Evolutionary conservation across 2,113 vertebrate species (phyloP).

Genomic region (Tauraco erythrolophus): DNA sequence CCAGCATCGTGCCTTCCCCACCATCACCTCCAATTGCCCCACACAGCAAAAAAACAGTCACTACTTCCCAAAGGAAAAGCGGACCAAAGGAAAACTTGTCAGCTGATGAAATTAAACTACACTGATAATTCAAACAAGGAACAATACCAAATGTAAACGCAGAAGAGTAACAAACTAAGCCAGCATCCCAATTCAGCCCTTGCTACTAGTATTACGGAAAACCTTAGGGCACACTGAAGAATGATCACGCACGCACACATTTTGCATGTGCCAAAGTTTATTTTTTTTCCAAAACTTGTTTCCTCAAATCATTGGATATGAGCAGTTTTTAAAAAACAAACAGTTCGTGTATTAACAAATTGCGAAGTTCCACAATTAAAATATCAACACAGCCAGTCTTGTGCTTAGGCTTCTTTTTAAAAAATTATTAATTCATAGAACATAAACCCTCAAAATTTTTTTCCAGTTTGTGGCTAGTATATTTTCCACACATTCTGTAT

Average conservation of each 20-base stretch:
- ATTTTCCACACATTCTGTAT: slow-evolving; percentile 12
- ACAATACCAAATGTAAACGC: fast-evolving
- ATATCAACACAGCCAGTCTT: slow-evolving; percentile 23
- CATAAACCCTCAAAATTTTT: not conserved
- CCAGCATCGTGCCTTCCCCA: too few species aligned
- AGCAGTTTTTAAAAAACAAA: slow-evolving; percentile 45
- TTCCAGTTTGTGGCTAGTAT: not conserved
- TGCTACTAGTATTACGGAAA: fast-evolving
- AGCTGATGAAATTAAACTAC: too few species aligned
- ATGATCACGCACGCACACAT: fast-evolving
- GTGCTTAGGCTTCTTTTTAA: slow-evolving; percentile 47
- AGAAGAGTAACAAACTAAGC: too few species aligned
- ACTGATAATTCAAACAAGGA: fast-evolving
- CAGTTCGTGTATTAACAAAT: slow-evolving; percentile 35
- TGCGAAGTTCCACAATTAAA: slow-evolving; percentile 29
- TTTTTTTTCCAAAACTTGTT: slow-evolving; percentile 66
- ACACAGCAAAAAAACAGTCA: fast-evolving
- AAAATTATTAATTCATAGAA: slow-evolving; percentile 17
- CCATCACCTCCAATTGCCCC: too few species aligned
- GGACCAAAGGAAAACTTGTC: not conserved
- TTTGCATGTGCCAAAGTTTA: slow-evolving; percentile 61
- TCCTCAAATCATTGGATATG: slow-evolving; percentile 53
- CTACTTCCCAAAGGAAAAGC: too few species aligned
- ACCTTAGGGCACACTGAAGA: not conserved
- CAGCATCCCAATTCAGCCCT: fast-evolving